phyloP scores from a whole-genome alignment of 1,140 invertebrate species.

The Geopemphigus sp. region DNA sequence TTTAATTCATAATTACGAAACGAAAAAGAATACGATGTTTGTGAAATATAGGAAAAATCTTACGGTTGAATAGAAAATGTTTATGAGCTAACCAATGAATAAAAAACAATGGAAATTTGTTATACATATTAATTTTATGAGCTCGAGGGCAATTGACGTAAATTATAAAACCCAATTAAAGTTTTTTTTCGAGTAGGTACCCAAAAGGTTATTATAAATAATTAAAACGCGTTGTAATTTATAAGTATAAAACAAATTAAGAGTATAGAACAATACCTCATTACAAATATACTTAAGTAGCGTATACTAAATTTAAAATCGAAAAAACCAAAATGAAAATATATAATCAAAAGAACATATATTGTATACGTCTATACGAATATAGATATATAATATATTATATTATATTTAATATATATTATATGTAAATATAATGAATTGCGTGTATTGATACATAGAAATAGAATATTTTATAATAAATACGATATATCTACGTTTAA shows the following conservation, averaged over 20 bases:
- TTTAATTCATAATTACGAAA: background rate
- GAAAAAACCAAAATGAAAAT: background rate
- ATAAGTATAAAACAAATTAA: background rate
- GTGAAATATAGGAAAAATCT: background rate
- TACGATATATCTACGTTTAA: too few species aligned
- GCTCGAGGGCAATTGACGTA: background rate
- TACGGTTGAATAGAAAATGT: background rate
- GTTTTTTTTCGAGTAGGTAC: background rate
- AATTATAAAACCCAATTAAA: conserved; percentile 5
- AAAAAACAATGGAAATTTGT: background rate
- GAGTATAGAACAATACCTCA: background rate
- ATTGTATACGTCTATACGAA: background rate
- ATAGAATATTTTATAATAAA: background rate
- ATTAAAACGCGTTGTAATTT: background rate
- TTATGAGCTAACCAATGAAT: background rate
- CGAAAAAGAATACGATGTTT: background rate
- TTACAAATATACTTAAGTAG: background rate
- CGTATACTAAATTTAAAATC: background rate
- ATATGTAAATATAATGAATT: background rate
- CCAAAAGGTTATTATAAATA: background rate
- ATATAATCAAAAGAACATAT: background rate
- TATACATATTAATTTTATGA: background rate
- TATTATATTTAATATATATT: background rate
- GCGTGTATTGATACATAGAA: background rate
- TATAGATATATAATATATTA: background rate